A percentile compares a stretch with the other conserved stretches of the same genome.
Evolutionary conservation across 2,888 invertebrate genomes (phyloP).

Genomic region (Aelia acuminata): DNA sequence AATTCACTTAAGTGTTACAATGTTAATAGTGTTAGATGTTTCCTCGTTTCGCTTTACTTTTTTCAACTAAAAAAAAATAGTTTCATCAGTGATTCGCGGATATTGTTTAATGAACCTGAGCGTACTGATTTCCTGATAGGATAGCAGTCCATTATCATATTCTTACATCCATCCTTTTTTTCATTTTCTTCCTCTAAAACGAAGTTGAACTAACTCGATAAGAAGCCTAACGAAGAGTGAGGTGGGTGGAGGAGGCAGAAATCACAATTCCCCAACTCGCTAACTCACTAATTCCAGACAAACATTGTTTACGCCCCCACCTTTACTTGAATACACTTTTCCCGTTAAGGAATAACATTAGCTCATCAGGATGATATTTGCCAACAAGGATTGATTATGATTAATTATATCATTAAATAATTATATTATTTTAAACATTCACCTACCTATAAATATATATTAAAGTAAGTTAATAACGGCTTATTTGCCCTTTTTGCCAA

Average conservation of each 20-base stretch:
- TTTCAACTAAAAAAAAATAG: too few species aligned
- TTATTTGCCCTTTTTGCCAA: too few species aligned
- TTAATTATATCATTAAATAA: too few species aligned
- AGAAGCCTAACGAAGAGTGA: not conserved
- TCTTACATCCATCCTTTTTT: too few species aligned
- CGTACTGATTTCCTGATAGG: not conserved
- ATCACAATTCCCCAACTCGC: not conserved
- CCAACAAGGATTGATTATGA: not conserved
- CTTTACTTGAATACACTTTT: not conserved
- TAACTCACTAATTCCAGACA: not conserved
- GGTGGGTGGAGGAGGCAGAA: not conserved
- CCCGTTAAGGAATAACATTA: not conserved
- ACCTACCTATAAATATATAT: too few species aligned
- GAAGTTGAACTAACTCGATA: slow-evolving; percentile 25
- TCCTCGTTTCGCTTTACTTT: too few species aligned
- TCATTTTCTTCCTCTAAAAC: not conserved
- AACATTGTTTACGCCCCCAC: not conserved
- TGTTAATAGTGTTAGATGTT: too few species aligned
- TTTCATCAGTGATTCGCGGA: too few species aligned
- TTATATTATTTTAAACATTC: too few species aligned
- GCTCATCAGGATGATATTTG: not conserved
- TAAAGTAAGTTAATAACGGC: too few species aligned
- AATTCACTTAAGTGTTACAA: too few species aligned
- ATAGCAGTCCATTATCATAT: not conserved
- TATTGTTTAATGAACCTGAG: too few species aligned